A percentile compares a stretch with the other conserved stretches of the same genome.
Conservation (phyloP, 2,113 vertebrate genomes). For the Diadophis punctatus region DNA sequence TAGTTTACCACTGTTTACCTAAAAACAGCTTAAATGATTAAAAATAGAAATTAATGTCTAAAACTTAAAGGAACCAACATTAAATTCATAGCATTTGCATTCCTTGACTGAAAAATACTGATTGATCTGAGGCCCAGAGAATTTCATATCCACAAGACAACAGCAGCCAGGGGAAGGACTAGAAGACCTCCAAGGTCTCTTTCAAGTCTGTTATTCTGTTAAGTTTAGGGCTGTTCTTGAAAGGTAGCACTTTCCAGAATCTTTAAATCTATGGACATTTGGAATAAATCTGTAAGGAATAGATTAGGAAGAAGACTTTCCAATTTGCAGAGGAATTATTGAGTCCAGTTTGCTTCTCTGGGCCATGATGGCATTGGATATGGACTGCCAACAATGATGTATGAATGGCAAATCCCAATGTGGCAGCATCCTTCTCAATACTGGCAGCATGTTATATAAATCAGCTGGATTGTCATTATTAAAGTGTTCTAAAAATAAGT, state of each 20-base stretch:
- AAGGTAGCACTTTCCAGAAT: slow-evolving; percentile 48
- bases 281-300: slow-evolving; percentile 61
- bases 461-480: neutral
- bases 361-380: neutral
- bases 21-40: too few species aligned
- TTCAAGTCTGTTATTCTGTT: too few species aligned
- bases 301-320: slow-evolving; percentile 51
- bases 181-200: too few species aligned
- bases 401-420: neutral
- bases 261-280: slow-evolving; percentile 55
- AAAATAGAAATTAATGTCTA: too few species aligned
- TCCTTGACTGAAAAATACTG: slow-evolving; percentile 22
- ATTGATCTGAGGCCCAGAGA: slow-evolving; percentile 22
- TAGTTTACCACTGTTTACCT: too few species aligned
- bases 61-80: neutral
- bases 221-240: slow-evolving; percentile 29
- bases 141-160: slow-evolving; percentile 2
- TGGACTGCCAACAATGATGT: neutral
- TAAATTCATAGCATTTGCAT: slow-evolving; percentile 8
- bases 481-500: slow-evolving; percentile 11
- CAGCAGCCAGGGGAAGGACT: neutral
- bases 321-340: slow-evolving; percentile 37
- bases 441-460: neutral
- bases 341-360: neutral
- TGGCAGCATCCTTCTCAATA: neutral